Evolutionary conservation across 2,888 invertebrate genomes (phyloP).

Genomic region (Phaedon cochleariae): DNA sequence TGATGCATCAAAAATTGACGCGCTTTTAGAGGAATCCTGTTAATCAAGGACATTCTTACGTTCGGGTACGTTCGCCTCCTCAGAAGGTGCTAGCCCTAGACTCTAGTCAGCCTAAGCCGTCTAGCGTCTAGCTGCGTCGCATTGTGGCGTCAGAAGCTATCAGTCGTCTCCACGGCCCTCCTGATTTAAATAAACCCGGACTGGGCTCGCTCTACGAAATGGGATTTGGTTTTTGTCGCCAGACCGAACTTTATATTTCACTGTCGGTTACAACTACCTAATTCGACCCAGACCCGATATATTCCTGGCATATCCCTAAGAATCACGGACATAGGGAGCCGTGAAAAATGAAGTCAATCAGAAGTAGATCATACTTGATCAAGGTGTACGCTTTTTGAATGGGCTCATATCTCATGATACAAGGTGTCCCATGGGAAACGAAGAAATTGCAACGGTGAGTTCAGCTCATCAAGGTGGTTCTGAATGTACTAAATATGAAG

Average conservation of each 20-base stretch:
- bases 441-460: too few species aligned
- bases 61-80: too few species aligned
- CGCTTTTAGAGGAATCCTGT: too few species aligned
- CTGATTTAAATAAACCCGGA: conserved; percentile 63
- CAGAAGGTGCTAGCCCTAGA: too few species aligned
- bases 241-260: conserved; percentile 60
- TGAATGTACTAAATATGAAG: too few species aligned
- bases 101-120: too few species aligned
- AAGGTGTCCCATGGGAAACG: too few species aligned
- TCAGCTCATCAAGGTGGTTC: too few species aligned
- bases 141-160: conserved; percentile 62
- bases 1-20: too few species aligned
- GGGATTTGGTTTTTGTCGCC: conserved; percentile 62
- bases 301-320: conserved; percentile 52
- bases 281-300: conserved; percentile 55
- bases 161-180: conserved; percentile 60
- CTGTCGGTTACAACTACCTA: conserved; percentile 59
- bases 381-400: neutral
- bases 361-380: conserved; percentile 39
- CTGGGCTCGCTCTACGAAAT: conserved; percentile 58
- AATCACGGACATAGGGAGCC: conserved; percentile 47
- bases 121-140: conserved; percentile 45
- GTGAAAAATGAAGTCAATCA: conserved; percentile 52
- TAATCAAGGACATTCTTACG: too few species aligned
- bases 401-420: too few species aligned